These are phyloP conservation scores for Antheraea assamensis DNA, from an alignment of 2,888 invertebrate genomes.

Conservation along the genomic window DNA sequence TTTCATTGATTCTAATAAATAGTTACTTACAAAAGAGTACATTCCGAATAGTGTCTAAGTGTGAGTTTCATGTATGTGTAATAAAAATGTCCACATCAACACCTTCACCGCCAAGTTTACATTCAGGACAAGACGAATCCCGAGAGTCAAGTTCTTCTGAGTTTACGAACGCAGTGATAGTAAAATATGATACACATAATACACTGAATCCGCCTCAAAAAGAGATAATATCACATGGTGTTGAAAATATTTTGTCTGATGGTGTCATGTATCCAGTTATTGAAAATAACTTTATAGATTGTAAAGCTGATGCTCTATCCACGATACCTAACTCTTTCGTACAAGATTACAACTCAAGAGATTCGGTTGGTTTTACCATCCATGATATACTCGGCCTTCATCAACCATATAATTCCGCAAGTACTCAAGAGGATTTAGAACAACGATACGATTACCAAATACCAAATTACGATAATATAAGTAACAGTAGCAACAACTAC, in stretches of 20 bases:
- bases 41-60: conserved; percentile 19
- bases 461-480: conserved; percentile 67
- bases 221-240: conserved; percentile 65
- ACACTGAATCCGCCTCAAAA: conserved; percentile 40
- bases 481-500: conserved; percentile 67
- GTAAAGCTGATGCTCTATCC: conserved; percentile 60
- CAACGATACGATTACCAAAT: conserved; percentile 68
- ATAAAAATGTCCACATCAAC: conserved; percentile 57
- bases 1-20: conserved; percentile 42
- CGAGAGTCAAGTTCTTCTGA: conserved; percentile 59
- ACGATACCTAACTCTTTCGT: conserved; percentile 58
- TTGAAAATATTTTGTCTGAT: conserved; percentile 70
- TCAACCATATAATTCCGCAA: conserved; percentile 57
- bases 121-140: conserved; percentile 58
- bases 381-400: conserved; percentile 76
- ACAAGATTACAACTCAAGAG: conserved; percentile 77
- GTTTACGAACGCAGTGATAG: conserved; percentile 44
- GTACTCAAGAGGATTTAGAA: conserved; percentile 54
- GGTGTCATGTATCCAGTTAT: conserved; percentile 49
- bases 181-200: conserved; percentile 41
- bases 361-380: conserved; percentile 76
- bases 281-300: conserved; percentile 57
- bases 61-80: conserved; percentile 25
- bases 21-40: not conserved
- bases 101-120: conserved; percentile 60